Conservation (phyloP, 2,113 vertebrate species). For the Xenopus tropicalis region UCB_Xtro_10.0 CM004450.2:89153501-89154000, state of each 20-base stretch:
- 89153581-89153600: conserved; percentile 93
- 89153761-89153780: neutral
- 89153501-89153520: conserved; percentile 59
- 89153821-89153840: neutral
- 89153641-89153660: conserved; percentile 89
- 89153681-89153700: conserved; percentile 30
- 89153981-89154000: no score
- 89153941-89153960: no score
- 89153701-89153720: neutral
- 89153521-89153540: conserved; percentile 90
- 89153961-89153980: no score
- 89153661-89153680: conserved; percentile 77
- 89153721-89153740: neutral
- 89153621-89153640: conserved; percentile 92
- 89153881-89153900: no score
- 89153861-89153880: no score
- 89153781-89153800: neutral
- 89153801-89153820: neutral
- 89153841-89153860: neutral
- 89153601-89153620: conserved; percentile 91
- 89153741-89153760: neutral
- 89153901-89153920: no score
- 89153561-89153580: conserved; percentile 88
- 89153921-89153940: no score
- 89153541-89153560: conserved; percentile 77